Conservation (phyloP, 2,797 vertebrate genomes). For the Decapterus maruadsi region DNA sequence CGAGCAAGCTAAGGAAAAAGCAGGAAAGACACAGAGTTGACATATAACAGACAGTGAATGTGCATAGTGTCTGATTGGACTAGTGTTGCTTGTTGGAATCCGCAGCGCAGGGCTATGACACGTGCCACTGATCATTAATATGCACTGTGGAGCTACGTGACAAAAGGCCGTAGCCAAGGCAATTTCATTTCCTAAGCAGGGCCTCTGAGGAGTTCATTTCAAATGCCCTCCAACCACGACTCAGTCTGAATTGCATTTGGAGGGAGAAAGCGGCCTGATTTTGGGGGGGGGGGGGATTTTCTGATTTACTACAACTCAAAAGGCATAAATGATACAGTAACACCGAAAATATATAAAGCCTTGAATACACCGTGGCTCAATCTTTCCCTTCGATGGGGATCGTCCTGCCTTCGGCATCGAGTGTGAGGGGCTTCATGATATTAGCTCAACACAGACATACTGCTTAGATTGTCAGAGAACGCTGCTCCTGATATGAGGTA, state of each 20-base stretch:
- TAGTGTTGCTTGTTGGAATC: constrained; percentile 33
- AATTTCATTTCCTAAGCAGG: constrained; percentile 81
- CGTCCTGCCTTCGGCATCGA: not conserved
- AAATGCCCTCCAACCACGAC: constrained; percentile 78
- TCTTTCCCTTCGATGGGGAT: constrained; percentile 31
- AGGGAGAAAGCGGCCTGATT: constrained; percentile 39
- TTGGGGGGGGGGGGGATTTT: constrained; percentile 6
- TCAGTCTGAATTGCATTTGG: constrained; percentile 71
- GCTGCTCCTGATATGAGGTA: not conserved
- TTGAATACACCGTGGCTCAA: constrained; percentile 53
- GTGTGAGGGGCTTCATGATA: constrained; percentile 5
- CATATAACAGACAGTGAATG: constrained; percentile 22
- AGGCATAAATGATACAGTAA: constrained; percentile 52
- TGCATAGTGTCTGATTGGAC: constrained; percentile 35
- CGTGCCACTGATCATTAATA: constrained; percentile 76
- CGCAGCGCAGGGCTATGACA: constrained; percentile 23
- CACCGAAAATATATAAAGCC: constrained; percentile 57
- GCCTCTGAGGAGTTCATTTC: constrained; percentile 79
- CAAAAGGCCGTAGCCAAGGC: constrained; percentile 73
- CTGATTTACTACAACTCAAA: constrained; percentile 56
- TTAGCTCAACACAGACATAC: constrained; percentile 22
- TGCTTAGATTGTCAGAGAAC: constrained; percentile 3
- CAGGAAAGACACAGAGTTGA: constrained; percentile 29
- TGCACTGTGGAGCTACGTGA: constrained; percentile 66
- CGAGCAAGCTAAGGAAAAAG: constrained; percentile 25